Base-by-base conservation (phyloP, 30 jellyfish, hydroid and myxozoan genomes). In the Phacellophora camtschatica region DNA sequence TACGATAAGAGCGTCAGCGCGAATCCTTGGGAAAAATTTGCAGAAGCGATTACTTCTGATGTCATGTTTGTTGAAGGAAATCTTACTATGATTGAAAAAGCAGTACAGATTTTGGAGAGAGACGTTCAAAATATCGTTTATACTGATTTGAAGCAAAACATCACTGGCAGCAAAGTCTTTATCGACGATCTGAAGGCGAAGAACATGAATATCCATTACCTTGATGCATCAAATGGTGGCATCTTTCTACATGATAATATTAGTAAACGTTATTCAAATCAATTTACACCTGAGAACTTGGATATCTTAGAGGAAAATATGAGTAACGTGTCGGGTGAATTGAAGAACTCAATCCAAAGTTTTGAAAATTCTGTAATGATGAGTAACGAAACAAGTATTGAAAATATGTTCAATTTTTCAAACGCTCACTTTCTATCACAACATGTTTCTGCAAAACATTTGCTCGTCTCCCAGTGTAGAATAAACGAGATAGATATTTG, bases 21-120 rank as follows among this genome's bases (percentile, higher is more conserved):
- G 19, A 84, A 87, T 59, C 88, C 98, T 5, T 42, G 78, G 70
- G 92, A 71, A 55, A 73, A 87, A 2, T 24, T 67, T 8, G 63
- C 81, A n/a, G 56, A 66, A 42, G 83, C 24, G 23, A 74, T 84
- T 5, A 6, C 50, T 2, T 61, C 46, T 7, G 74, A 71, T 13
- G 50, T 81, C 22, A 35, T 27, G 1, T 42, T 10, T 9, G 49
- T 90, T 27, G 71, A 77, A 28, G 20, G 13, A 18, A 71, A 84
- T 16, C 18, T 80, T 3, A 58, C 84, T 13, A 9, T 48, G 13
- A 75, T 56, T 1, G 42, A 56, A 6, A 41, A 18, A 19, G 45
- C 50, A 4, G 58, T 84, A n/a, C n/a, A 41, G 2, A 30, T 46
- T n/a, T 39, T 76, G 36, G 87, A 73, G 7, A 64, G 46, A 18